phyloP scores from a whole-genome alignment of 1,140 invertebrate genomes.

The Oedothorax gibbosus region DNA sequence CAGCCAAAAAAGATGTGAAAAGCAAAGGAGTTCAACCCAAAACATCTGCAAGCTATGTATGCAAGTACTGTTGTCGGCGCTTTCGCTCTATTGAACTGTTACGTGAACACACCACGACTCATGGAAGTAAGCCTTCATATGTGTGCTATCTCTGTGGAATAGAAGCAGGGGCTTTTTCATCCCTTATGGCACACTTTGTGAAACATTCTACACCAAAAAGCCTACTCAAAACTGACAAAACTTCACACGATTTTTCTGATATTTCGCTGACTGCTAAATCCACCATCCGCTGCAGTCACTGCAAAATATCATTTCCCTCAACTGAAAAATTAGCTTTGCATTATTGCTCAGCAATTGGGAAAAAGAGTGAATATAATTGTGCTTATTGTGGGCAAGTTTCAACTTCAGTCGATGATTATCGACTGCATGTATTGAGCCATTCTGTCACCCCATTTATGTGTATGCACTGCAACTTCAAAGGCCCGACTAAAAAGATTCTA shows the following conservation, averaged over 20 bases:
- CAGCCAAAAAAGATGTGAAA: neutral
- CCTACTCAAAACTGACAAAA: neutral
- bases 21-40: slow-evolving; percentile 7
- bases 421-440: slow-evolving; percentile 50
- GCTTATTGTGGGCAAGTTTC: slow-evolving; percentile 46
- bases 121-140: slow-evolving; percentile 47
- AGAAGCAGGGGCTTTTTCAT: slow-evolving; percentile 36
- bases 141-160: slow-evolving; percentile 39
- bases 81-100: slow-evolving; percentile 27
- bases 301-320: slow-evolving; percentile 25
- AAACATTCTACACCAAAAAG: slow-evolving; percentile 37
- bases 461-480: slow-evolving; percentile 34
- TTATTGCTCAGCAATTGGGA: neutral
- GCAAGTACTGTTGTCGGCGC: slow-evolving; percentile 46
- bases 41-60: slow-evolving; percentile 11
- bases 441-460: slow-evolving; percentile 40
- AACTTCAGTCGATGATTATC: slow-evolving; percentile 36
- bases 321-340: slow-evolving; percentile 29
- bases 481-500: slow-evolving; percentile 28
- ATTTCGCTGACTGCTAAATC: neutral
- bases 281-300: slow-evolving; percentile 2
- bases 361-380: slow-evolving; percentile 53
- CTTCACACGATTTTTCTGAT: neutral
- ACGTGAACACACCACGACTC: neutral
- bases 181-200: slow-evolving; percentile 48